Base-by-base conservation (phyloP, 2,113 vertebrate genomes). In the Lathamus discolor region DNA sequence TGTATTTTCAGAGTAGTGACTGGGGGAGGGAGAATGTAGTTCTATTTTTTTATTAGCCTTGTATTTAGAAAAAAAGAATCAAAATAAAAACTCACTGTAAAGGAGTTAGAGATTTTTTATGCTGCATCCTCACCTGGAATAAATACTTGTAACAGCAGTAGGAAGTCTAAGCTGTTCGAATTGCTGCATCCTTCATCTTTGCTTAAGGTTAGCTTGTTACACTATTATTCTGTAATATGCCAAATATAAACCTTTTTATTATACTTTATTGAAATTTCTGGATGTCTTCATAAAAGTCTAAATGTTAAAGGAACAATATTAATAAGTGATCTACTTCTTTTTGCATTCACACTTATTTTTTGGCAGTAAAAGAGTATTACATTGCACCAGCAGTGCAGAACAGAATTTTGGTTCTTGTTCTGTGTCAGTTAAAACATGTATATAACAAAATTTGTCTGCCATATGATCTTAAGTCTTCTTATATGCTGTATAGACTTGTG, bases 221-320 rank as follows among this genome's bases (percentile, higher is more conserved):
- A 70, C 89, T 62, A 59, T 68, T 69, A 16, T 95, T 91, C 66
- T 63, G 54, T 86, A 88, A 76, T 91, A 92, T 89, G 72, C 76
- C 85, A 90, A 39, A 96, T 93, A 91, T 95, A 83, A 83, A 96
- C 96, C 51, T 77, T 97, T 94, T 96, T 94, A 80, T 90, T 95
- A 81, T 89, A 86, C 70, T 95, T 95, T 84, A 92, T 90, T 96
- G 89, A 97, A 97, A 97, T 78, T 73, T 96, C 96, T 96, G 96
- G 46, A 95, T 97, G 78, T 83, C 62, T 83, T 97, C 79, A 73
- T 97, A 94, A 97, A 97, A 97, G 74, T 68, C 89, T 91, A 96
- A 97, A 97, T 97, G 76, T 94, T 97, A 92, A 95, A 98, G 95
- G 94, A 96, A 97, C 83, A 97, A 92, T 97, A 96, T 97, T 97